phyloP scores from a whole-genome alignment of 2,113 vertebrate genomes.

The Chaetorhynchus papuensis region DNA sequence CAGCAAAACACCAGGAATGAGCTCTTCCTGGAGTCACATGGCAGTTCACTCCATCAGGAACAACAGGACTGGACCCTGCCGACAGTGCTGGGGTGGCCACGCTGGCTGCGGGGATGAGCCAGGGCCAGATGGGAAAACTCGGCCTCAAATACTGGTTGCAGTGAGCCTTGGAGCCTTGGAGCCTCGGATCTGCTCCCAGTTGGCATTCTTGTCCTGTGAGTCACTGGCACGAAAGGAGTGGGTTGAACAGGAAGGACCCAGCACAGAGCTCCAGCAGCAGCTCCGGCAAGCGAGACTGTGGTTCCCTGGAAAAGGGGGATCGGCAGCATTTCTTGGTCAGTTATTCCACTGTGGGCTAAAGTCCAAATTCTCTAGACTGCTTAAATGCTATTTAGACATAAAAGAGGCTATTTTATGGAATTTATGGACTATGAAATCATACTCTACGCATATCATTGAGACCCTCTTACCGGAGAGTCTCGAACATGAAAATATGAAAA shows the following conservation, averaged over 20 bases:
- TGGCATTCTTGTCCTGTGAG: slow-evolving; percentile 13
- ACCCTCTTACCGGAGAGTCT: background rate
- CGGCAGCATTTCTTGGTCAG: background rate
- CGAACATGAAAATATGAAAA: background rate
- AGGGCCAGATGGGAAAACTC: background rate
- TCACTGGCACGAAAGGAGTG: background rate
- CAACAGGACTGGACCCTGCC: background rate
- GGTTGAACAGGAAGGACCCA: background rate
- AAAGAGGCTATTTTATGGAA: background rate
- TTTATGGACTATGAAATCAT: background rate
- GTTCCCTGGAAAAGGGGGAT: background rate
- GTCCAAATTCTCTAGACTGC: background rate
- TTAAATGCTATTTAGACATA: background rate
- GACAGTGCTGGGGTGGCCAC: background rate
- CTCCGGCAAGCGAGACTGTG: fast-evolving
- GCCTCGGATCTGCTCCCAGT: background rate
- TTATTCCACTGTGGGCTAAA: background rate
- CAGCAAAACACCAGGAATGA: background rate
- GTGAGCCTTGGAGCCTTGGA: background rate
- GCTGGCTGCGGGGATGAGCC: background rate
- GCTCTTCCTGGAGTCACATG: fast-evolving
- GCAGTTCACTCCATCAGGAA: fast-evolving
- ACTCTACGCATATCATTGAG: background rate
- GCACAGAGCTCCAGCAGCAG: background rate
- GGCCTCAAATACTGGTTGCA: background rate